A percentile compares a stretch with the other conserved stretches of the same genome.
phyloP scores from a whole-genome alignment of 2,888 invertebrate species.

The Lycocerus yunnanus region DNA sequence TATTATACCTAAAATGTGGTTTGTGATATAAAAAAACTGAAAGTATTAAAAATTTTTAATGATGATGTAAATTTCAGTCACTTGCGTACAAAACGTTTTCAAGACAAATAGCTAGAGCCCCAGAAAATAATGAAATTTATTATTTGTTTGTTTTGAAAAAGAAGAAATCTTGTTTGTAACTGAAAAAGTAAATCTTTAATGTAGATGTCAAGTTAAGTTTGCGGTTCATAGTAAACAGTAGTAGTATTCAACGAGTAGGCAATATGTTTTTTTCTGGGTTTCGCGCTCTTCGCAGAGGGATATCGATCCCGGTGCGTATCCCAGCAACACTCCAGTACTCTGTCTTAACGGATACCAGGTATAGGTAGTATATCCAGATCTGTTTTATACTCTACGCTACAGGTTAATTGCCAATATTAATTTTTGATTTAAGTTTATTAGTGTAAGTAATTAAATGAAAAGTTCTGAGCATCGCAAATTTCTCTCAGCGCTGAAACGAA shows the following conservation, averaged over 20 bases:
- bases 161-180: neutral
- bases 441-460: neutral
- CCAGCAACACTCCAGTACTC: constrained; percentile 38
- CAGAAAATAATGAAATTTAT: neutral
- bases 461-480: neutral
- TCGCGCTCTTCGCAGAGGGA: constrained; percentile 26
- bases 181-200: neutral
- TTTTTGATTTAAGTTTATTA: neutral
- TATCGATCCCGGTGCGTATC: constrained; percentile 37
- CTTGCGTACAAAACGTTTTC: neutral
- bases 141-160: neutral
- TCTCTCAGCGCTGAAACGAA: neutral
- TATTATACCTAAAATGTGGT: no score
- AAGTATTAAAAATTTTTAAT: no score
- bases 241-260: constrained; percentile 22
- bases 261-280: constrained; percentile 28
- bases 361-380: constrained; percentile 7
- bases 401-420: constrained; percentile 31
- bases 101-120: neutral
- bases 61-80: neutral
- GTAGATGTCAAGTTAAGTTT: neutral
- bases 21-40: no score
- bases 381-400: constrained; percentile 19
- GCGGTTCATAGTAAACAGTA: constrained; percentile 8
- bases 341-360: constrained; percentile 35